Conservation (phyloP, 2,797 vertebrate genomes). For the Falco concolor region DNA sequence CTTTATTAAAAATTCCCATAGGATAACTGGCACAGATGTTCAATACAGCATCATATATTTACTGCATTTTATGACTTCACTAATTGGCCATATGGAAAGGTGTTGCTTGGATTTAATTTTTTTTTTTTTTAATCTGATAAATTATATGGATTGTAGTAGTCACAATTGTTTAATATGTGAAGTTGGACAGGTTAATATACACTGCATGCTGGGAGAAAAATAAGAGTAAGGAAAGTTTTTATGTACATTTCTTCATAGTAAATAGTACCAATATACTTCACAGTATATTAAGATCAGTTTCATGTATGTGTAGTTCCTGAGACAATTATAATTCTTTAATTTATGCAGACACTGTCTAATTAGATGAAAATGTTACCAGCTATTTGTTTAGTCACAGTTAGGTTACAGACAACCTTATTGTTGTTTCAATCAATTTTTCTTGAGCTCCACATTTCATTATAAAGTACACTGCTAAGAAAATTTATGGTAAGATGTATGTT, state of each 20-base stretch:
- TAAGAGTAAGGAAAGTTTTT: slow-evolving; percentile 58
- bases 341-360: slow-evolving; percentile 52
- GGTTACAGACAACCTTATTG: background rate
- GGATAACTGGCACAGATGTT: slow-evolving; percentile 87
- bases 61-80: slow-evolving; percentile 74
- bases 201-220: slow-evolving; percentile 46
- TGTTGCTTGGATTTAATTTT: slow-evolving; percentile 79
- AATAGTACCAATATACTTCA: slow-evolving; percentile 25
- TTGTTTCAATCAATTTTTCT: slow-evolving; percentile 27
- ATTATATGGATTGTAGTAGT: slow-evolving; percentile 73
- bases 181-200: slow-evolving; percentile 52
- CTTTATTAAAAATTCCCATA: slow-evolving; percentile 90
- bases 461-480: background rate
- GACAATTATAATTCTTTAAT: slow-evolving; percentile 55
- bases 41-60: slow-evolving; percentile 79
- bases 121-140: slow-evolving; percentile 56
- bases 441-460: background rate
- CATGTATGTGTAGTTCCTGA: slow-evolving; percentile 51
- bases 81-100: slow-evolving; percentile 85
- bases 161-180: slow-evolving; percentile 65
- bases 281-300: slow-evolving; percentile 35
- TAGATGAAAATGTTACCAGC: slow-evolving; percentile 36
- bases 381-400: slow-evolving; percentile 45
- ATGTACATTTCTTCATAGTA: slow-evolving; percentile 15
- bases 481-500: background rate